Evolutionary conservation across 2,113 vertebrate species (phyloP).

Genomic region (Ivindomyrus marchei): DNA sequence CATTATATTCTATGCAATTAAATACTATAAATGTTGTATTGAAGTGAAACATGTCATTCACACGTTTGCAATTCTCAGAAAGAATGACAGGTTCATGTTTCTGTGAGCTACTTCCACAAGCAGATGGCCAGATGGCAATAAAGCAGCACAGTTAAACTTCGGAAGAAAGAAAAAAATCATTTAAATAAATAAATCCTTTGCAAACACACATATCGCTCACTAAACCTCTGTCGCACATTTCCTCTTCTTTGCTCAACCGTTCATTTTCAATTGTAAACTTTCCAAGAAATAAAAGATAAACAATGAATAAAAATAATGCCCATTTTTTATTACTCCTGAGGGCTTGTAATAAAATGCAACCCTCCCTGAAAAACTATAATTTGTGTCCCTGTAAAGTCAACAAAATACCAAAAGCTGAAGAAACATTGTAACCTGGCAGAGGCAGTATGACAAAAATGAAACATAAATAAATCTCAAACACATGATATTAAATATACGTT

Average conservation of each 20-base stretch:
- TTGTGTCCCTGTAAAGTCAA: neutral
- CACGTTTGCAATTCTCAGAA: neutral
- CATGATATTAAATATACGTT: neutral
- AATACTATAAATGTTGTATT: neutral
- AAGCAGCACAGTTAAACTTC: conserved; percentile 9
- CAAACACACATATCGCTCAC: neutral
- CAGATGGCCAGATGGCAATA: conserved; percentile 10
- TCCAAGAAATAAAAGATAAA: neutral
- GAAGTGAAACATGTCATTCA: neutral
- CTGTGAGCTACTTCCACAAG: conserved; percentile 1
- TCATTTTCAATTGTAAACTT: neutral
- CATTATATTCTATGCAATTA: neutral
- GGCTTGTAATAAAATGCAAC: neutral
- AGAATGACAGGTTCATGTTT: neutral
- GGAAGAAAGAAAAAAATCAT: neutral
- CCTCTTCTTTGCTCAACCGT: neutral
- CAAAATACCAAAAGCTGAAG: neutral
- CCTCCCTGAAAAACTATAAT: neutral
- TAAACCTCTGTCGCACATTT: neutral
- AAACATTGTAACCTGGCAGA: neutral
- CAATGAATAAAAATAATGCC: neutral
- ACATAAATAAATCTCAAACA: neutral
- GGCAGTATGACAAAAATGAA: neutral
- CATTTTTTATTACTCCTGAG: neutral
- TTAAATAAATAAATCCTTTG: neutral